These are phyloP conservation scores for Microchirus variegatus DNA, from an alignment of 2,797 vertebrate genomes.

Conservation along the genomic window DNA sequence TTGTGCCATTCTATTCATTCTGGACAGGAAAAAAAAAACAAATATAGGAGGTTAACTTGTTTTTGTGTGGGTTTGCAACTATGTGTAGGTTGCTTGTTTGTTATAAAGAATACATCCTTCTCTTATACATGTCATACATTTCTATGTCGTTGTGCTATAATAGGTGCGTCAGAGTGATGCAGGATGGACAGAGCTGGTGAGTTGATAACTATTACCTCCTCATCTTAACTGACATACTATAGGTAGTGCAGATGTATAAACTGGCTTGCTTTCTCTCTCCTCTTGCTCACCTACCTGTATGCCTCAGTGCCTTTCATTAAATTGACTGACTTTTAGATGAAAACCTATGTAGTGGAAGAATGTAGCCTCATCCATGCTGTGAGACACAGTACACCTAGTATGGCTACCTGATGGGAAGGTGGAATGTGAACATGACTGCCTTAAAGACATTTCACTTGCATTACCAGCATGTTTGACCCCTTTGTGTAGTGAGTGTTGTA, in stretches of 20 bases:
- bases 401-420: conserved; percentile 13
- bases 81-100: conserved; percentile 25
- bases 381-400: conserved; percentile 12
- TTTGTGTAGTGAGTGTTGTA: conserved; percentile 24
- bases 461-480: conserved; percentile 24
- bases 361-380: conserved; percentile 8
- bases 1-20: conserved; percentile 22
- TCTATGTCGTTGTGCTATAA: conserved; percentile 77
- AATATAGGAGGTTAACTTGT: not conserved
- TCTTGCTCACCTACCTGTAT: conserved; percentile 39
- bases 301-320: conserved; percentile 39
- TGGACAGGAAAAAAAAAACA: not conserved
- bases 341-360: conserved; percentile 26
- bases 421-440: conserved; percentile 14
- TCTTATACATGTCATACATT: conserved; percentile 67
- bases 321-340: conserved; percentile 38
- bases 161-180: conserved; percentile 78
- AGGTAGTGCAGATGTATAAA: conserved; percentile 53
- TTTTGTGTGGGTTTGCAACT: conserved; percentile 8
- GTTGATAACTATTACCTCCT: conserved; percentile 63
- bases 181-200: conserved; percentile 78
- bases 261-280: conserved; percentile 58
- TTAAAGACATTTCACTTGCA: conserved; percentile 23
- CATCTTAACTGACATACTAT: conserved; percentile 66
- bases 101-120: conserved; percentile 34